phyloP scores from a whole-genome alignment of 2,797 vertebrate genomes.

The Platyrinchus mystaceus region DNA sequence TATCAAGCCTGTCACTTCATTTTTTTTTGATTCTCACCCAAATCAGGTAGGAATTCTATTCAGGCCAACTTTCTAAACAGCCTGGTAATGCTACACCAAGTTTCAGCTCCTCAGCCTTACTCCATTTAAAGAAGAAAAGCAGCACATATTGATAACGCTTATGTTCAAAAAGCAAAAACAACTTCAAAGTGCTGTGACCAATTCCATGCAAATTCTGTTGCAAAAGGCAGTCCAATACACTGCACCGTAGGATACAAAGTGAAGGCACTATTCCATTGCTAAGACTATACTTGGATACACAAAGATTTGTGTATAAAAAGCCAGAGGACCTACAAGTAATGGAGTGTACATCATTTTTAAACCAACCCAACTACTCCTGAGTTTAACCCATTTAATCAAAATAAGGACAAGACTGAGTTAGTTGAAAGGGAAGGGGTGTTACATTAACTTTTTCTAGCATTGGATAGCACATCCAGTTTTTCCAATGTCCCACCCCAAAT shows the following conservation, averaged over 20 bases:
- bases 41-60: neutral
- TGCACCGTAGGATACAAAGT: neutral
- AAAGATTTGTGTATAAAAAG: neutral
- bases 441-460: neutral
- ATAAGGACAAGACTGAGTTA: neutral
- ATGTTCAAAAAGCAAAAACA: neutral
- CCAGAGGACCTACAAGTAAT: neutral
- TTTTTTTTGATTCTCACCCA: conserved; percentile 20
- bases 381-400: neutral
- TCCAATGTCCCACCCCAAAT: neutral
- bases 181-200: conserved; percentile 3
- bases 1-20: neutral
- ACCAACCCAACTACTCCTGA: neutral
- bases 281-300: neutral
- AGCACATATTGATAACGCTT: neutral
- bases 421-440: neutral
- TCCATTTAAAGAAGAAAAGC: conserved; percentile 8
- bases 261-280: neutral
- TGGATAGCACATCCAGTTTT: neutral
- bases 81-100: neutral
- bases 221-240: neutral
- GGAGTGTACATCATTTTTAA: neutral
- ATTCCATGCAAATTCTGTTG: neutral
- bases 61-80: neutral
- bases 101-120: neutral